Base-by-base conservation (phyloP, 2,888 invertebrate species). In the Leptinotarsa peninsularis region DNA sequence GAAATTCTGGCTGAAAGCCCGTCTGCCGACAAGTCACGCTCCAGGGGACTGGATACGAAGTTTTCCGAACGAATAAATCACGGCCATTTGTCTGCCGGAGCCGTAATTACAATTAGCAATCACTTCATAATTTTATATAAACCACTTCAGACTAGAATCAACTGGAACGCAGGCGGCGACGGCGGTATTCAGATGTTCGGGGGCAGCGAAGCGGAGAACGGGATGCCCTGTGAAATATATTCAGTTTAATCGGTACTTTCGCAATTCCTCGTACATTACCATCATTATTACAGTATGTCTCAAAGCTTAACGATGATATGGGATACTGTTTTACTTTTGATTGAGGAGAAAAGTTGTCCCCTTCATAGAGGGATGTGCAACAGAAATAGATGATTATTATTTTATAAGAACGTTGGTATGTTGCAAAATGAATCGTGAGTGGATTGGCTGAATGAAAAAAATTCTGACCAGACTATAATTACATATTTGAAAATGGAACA, bases 41-140 rank as follows among this genome's bases (percentile, higher is more conserved):
- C 43, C 63, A 63, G 33, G 43, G 63, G 7, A 33, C 33, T 49
- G 43, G 49, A 70, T 58, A 58, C n/a, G 58, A 49, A 70, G 49
- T 70, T 70, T 70, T 70, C 70, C 58, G 7, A 58, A 33, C 70
- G 69, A 54, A 69, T 69, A 54, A 69, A 56, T 56, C 69, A 27
- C 54, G 14, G 33, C 60, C 70, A 23, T 58, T 70, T 70, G 58
- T 70, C 58, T 56, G 70, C 58, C 14, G 58, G 23, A 15, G n/a
- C 21, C 18, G 58, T 54, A 58, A 70, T 70, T 70, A 70, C 70
- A 70, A 70, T 70, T 58, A 70, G 70, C 58, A 58, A 70, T 70
- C 54, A 58, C 70, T 70, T 70, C 70, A 70, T 70, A 70, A 70
- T 70, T 70, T 54, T 49, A 33, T 56, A 33, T 21, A 58, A 43